Percentiles rank a stretch among this genome's conserved stretches.
Conservation (phyloP, 2,797 vertebrate species). For the Sardinella longiceps region DNA sequence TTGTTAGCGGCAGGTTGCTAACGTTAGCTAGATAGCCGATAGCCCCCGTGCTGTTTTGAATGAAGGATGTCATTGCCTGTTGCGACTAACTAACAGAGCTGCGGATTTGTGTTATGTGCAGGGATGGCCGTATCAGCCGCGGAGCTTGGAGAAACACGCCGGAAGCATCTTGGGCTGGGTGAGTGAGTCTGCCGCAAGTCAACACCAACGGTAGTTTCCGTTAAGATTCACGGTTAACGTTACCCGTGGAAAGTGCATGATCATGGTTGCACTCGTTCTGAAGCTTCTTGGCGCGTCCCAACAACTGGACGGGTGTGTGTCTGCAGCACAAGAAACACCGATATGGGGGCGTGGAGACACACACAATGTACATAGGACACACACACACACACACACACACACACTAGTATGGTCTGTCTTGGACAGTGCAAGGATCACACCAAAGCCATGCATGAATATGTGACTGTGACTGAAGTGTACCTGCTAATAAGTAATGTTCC, state of each 20-base stretch:
- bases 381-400: too few species aligned
- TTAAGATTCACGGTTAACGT: background rate
- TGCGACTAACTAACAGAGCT: background rate
- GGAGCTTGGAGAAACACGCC: conserved; percentile 83
- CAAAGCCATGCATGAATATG: too few species aligned
- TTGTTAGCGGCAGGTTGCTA: background rate
- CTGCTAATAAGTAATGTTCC: too few species aligned
- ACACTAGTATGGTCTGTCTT: too few species aligned
- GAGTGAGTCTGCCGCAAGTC: conserved; percentile 58
- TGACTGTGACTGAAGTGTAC: too few species aligned
- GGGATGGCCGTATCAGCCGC: conserved; percentile 86
- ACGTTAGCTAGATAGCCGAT: too few species aligned
- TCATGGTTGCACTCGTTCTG: background rate
- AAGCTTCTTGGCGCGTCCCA: background rate
- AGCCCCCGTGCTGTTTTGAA: background rate
- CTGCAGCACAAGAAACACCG: background rate
- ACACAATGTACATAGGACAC: too few species aligned
- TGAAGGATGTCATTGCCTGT: background rate
- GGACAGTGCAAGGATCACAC: too few species aligned
- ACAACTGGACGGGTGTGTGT: background rate
- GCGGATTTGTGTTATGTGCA: conserved; percentile 46
- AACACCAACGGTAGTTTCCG: background rate
- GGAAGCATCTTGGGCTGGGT: conserved; percentile 90
- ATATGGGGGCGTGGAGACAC: background rate
- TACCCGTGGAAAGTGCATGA: background rate